These are phyloP conservation scores for Aphrophora alni DNA, from an alignment of 2,888 invertebrate species.

Conservation along the genomic window DNA sequence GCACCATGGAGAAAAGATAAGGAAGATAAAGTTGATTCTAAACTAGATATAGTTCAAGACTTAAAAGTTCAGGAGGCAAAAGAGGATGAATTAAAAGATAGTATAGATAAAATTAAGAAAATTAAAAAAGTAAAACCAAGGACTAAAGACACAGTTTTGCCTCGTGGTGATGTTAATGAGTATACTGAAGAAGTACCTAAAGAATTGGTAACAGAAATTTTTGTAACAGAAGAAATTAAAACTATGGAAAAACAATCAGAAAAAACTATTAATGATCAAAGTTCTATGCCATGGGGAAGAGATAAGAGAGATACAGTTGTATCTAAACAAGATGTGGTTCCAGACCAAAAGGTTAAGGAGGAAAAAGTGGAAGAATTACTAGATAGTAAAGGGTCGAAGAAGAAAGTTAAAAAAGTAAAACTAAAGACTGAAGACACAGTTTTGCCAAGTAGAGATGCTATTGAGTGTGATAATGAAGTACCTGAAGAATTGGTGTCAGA, in stretches of 20 bases:
- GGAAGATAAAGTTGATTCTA: background rate
- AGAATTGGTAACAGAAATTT: background rate
- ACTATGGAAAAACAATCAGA: background rate
- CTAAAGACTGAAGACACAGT: constrained; percentile 18
- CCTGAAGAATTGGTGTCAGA: background rate
- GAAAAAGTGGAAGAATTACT: background rate
- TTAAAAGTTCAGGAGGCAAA: too few species aligned
- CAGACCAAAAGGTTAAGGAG: background rate
- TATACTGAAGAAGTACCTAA: background rate
- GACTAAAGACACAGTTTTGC: background rate
- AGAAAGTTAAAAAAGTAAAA: background rate
- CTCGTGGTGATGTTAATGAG: background rate
- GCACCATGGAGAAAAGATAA: background rate
- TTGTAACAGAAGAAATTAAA: background rate
- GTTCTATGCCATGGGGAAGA: constrained; percentile 19
- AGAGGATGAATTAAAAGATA: too few species aligned
- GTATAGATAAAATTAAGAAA: constrained; percentile 43
- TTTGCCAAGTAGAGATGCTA: background rate
- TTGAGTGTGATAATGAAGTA: background rate
- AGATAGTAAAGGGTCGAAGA: background rate
- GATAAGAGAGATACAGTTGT: background rate
- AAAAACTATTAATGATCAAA: background rate
- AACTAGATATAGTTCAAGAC: background rate
- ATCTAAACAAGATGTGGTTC: background rate
- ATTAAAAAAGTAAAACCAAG: constrained; percentile 21